phyloP scores from a whole-genome alignment of 2,888 invertebrate genomes.

The Cyaniris semiargus region DNA sequence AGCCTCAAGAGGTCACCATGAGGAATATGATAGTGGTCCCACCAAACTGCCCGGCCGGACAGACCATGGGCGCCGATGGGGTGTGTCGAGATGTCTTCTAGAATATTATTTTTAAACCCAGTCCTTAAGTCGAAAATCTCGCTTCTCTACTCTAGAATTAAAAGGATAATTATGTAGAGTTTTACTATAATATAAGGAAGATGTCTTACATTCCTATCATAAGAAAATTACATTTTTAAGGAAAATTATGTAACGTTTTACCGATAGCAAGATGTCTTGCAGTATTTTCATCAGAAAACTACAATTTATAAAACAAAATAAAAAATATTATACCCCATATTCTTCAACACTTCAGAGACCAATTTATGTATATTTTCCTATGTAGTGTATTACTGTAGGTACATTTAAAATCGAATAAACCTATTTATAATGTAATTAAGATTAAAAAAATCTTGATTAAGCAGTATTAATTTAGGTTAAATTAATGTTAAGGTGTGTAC shows the following conservation, averaged over 20 bases:
- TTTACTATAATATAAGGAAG: too few relatives aligned
- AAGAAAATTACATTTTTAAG: too few relatives aligned
- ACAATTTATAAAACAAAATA: too few relatives aligned
- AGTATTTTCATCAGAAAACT: too few relatives aligned
- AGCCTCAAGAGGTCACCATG: slow-evolving; percentile 39
- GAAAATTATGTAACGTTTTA: not conserved
- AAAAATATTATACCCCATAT: too few relatives aligned
- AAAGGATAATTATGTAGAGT: not conserved
- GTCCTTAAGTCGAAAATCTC: not conserved
- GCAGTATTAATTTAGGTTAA: not conserved
- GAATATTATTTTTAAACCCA: slow-evolving; percentile 8
- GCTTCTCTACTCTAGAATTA: not conserved
- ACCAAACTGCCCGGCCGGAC: slow-evolving; percentile 50
- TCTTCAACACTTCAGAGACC: too few relatives aligned
- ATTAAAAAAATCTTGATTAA: not conserved
- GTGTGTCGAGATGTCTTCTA: slow-evolving; percentile 51
- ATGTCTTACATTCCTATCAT: too few relatives aligned
- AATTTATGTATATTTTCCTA: too few relatives aligned
- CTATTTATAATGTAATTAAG: not conserved
- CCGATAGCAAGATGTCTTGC: too few relatives aligned
- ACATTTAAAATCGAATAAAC: not conserved
- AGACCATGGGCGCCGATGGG: slow-evolving; percentile 47
- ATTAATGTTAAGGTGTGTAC: not conserved
- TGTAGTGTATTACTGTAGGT: not conserved
- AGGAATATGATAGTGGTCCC: slow-evolving; percentile 61